Evolutionary conservation across 2,888 invertebrate genomes (phyloP).

Genomic region (Ligdia adustata): DNA sequence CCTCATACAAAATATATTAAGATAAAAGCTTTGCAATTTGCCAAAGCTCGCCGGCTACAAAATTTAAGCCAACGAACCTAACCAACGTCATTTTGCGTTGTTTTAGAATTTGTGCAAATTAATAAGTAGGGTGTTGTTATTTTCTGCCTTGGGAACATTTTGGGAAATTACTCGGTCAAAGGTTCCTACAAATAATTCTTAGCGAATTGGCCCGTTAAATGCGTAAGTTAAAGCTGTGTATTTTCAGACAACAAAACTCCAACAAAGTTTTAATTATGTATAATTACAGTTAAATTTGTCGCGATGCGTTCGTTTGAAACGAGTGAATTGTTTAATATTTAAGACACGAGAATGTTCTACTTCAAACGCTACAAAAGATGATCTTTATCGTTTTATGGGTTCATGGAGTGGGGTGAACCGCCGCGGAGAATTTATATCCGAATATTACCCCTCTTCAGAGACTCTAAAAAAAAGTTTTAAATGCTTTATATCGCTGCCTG

Average conservation of each 20-base stretch:
- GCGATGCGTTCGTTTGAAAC: conserved; percentile 40
- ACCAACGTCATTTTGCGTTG: conserved; percentile 27
- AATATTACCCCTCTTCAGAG: conserved; percentile 61
- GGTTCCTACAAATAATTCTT: conserved; percentile 12
- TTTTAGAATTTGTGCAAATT: conserved; percentile 30
- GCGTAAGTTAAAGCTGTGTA: conserved; percentile 13
- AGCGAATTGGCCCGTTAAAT: conserved; percentile 4
- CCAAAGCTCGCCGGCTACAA: conserved; percentile 27
- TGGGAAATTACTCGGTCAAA: conserved; percentile 21
- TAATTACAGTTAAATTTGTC: conserved; percentile 51
- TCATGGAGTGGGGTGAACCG: conserved; percentile 57
- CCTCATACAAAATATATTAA: conserved; percentile 30
- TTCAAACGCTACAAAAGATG: conserved; percentile 65
- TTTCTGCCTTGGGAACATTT: conserved; percentile 21
- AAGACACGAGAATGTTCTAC: conserved; percentile 47
- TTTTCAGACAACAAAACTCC: conserved; percentile 37
- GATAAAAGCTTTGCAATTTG: conserved; percentile 34
- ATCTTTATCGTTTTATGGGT: conserved; percentile 74
- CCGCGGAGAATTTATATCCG: conserved; percentile 63
- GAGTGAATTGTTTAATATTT: conserved; percentile 46
- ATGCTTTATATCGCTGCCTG: conserved; percentile 63
- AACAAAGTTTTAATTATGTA: conserved; percentile 48
- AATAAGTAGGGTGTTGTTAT: conserved; percentile 20
- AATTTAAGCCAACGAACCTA: conserved; percentile 30
- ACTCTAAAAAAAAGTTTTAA: conserved; percentile 73